phyloP scores from a whole-genome alignment of 2,113 vertebrate species.

The Epinephelus fuscoguttatus region DNA sequence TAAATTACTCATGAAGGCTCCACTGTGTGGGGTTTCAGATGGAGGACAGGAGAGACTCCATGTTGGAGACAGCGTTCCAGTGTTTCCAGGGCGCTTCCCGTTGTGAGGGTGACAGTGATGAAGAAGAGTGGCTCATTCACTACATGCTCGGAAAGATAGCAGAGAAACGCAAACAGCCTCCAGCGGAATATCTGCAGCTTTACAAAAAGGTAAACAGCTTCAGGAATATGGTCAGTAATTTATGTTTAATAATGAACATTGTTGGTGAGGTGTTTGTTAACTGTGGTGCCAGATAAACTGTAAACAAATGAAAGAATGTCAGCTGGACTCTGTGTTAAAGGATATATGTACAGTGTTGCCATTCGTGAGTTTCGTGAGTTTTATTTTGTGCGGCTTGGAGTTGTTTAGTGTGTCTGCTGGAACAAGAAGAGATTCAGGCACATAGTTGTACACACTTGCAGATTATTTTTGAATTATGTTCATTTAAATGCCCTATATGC shows the following conservation, averaged over 20 bases:
- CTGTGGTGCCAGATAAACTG: neutral
- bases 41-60: constrained; percentile 91
- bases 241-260: neutral
- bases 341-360: too few relatives aligned
- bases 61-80: constrained; percentile 92
- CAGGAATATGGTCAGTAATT: neutral
- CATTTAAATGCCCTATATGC: too few relatives aligned
- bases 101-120: constrained; percentile 94
- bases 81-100: constrained; percentile 93
- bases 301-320: neutral
- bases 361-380: too few relatives aligned
- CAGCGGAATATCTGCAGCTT: constrained; percentile 90
- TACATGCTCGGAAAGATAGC: constrained; percentile 99
- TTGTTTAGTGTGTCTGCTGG: too few relatives aligned
- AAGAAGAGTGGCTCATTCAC: constrained; percentile 99
- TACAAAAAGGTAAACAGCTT: constrained; percentile 88
- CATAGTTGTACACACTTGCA: too few relatives aligned
- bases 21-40: constrained; percentile 84
- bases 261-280: neutral
- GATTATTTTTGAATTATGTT: too few relatives aligned
- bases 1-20: constrained; percentile 22
- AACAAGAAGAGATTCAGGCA: too few relatives aligned
- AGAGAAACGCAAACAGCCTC: constrained; percentile 92
- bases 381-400: too few relatives aligned
- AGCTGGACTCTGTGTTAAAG: neutral